Evolutionary conservation across 92 coral and sea anemone genomes (phyloP).

Genomic region (Porites lobata): DNA sequence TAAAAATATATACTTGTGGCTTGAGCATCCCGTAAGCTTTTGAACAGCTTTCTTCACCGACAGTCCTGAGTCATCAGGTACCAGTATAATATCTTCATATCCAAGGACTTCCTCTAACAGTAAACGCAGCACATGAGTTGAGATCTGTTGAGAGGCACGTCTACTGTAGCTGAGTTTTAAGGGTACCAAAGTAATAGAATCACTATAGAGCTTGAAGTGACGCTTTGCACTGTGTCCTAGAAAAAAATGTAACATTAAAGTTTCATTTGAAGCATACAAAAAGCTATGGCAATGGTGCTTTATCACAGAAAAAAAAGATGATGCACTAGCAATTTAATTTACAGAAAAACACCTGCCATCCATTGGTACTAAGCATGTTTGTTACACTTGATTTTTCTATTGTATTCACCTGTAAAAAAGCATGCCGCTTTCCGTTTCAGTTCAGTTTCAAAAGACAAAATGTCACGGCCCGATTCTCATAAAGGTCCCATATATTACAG

Average conservation of each 20-base stretch:
- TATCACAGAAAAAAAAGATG: too few relatives aligned
- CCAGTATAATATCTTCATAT: slow-evolving; percentile 74
- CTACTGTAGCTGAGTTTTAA: slow-evolving; percentile 74
- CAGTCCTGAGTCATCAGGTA: slow-evolving; percentile 56
- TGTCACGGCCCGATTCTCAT: too few relatives aligned
- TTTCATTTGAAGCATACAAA: background rate
- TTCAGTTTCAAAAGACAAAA: too few relatives aligned
- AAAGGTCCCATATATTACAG: too few relatives aligned
- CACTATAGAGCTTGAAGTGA: slow-evolving; percentile 68
- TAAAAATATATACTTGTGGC: slow-evolving; percentile 7
- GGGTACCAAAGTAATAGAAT: slow-evolving; percentile 55
- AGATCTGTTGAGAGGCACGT: slow-evolving; percentile 78
- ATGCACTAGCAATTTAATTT: too few relatives aligned
- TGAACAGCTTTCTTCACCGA: slow-evolving; percentile 41
- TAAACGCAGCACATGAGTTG: slow-evolving; percentile 73
- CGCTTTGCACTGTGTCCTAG: slow-evolving; percentile 60
- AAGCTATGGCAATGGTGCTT: background rate
- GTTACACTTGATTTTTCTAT: too few relatives aligned
- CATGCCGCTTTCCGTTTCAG: too few relatives aligned
- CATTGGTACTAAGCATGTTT: too few relatives aligned
- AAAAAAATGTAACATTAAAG: background rate
- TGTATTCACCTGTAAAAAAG: too few relatives aligned
- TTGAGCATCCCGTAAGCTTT: slow-evolving; percentile 54
- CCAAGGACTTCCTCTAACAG: slow-evolving; percentile 85
- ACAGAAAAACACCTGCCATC: too few relatives aligned